phyloP scores from a whole-genome alignment of 2,113 vertebrate species.

The Burhinus bistriatus region DNA sequence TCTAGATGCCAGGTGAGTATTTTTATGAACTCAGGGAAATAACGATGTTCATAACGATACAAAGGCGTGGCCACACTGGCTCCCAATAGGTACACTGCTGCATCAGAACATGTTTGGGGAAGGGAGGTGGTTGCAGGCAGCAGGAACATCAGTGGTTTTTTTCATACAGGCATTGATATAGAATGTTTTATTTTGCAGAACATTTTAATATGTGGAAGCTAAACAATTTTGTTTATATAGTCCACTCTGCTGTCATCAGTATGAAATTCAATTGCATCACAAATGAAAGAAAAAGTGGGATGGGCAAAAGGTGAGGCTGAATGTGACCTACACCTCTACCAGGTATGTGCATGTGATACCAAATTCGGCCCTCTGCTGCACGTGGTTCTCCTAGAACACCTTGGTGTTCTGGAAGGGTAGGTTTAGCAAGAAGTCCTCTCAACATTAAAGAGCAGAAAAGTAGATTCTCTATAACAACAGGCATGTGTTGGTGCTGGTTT shows the following conservation, averaged over 20 bases:
- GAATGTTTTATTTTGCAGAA: neutral
- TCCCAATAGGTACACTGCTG: neutral
- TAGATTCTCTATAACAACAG: neutral
- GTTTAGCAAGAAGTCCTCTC: too few relatives aligned
- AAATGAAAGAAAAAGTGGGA: neutral
- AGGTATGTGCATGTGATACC: neutral
- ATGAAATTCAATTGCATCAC: neutral
- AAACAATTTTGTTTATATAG: neutral
- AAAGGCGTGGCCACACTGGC: fast-evolving
- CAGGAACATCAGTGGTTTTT: neutral
- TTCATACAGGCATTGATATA: too few relatives aligned
- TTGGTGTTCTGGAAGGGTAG: neutral
- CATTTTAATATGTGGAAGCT: neutral
- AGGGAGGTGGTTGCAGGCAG: neutral
- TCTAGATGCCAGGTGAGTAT: neutral
- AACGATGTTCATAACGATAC: fast-evolving
- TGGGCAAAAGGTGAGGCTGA: neutral
- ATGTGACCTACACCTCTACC: neutral
- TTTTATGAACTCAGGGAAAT: neutral
- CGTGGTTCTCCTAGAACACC: neutral
- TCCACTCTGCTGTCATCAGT: too few relatives aligned
- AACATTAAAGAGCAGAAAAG: too few relatives aligned
- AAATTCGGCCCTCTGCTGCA: neutral
- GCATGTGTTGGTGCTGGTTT: neutral
- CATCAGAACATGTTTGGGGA: fast-evolving